These are phyloP conservation scores for Steinernema khuongi DNA, from an alignment of 1,140 invertebrate genomes.

Conservation along the genomic window DNA sequence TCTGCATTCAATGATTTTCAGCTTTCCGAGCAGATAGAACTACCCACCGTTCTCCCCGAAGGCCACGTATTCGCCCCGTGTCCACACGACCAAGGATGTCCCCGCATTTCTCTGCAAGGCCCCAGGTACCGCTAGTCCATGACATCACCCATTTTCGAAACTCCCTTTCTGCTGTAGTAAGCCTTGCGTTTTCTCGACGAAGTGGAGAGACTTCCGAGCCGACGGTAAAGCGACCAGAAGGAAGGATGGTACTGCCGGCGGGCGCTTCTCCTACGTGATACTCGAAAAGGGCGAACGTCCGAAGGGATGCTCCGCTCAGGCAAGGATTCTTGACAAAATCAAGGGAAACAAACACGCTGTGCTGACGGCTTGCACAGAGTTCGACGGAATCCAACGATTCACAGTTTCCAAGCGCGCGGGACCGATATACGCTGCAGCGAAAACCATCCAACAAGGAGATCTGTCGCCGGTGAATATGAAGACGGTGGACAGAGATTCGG, in stretches of 20 bases:
- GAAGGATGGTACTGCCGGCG: conserved; percentile 22
- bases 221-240: conserved; percentile 27
- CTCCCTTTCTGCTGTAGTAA: background rate
- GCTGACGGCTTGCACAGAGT: conserved; percentile 30
- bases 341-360: conserved; percentile 27
- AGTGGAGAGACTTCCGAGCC: conserved; percentile 25
- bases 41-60: conserved; percentile 27
- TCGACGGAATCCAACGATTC: conserved; percentile 34
- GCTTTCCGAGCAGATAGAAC: conserved; percentile 10
- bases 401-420: conserved; percentile 30
- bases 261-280: conserved; percentile 29
- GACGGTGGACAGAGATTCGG: background rate
- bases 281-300: conserved; percentile 23
- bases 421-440: conserved; percentile 18
- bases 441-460: background rate
- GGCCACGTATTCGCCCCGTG: conserved; percentile 32
- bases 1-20: background rate
- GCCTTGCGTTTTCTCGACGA: conserved; percentile 20
- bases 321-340: conserved; percentile 19
- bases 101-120: background rate
- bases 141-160: background rate
- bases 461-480: background rate
- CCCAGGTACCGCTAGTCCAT: background rate
- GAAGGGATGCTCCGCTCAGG: conserved; percentile 6
- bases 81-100: conserved; percentile 37